Evolutionary conservation across 2,113 vertebrate genomes (phyloP).

Genomic region (Tenebrosternarchus preto): DNA sequence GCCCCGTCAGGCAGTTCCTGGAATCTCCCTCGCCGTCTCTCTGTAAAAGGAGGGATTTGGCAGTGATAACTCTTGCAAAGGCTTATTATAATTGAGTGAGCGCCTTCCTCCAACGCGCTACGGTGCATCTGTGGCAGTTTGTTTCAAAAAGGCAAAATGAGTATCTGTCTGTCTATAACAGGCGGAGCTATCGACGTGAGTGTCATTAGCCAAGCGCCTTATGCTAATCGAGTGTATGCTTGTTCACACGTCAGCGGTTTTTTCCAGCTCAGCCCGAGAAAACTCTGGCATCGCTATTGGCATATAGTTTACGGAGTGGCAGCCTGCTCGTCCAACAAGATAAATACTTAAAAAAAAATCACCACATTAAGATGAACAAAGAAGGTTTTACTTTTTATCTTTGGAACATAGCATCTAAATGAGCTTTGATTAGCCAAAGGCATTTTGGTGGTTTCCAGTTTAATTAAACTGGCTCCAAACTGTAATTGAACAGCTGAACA

Average conservation of each 20-base stretch:
- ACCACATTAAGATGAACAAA: constrained; percentile 40
- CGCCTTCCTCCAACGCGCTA: not conserved
- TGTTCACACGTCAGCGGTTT: constrained; percentile 59
- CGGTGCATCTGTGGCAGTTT: constrained; percentile 56
- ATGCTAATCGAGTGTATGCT: constrained; percentile 60
- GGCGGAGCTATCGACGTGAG: constrained; percentile 33
- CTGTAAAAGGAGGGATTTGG: not conserved
- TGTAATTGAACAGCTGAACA: constrained; percentile 39
- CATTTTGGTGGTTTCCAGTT: constrained; percentile 20
- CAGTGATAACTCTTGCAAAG: not conserved
- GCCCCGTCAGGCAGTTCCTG: not conserved
- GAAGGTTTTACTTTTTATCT: constrained; percentile 26
- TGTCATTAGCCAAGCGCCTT: constrained; percentile 51
- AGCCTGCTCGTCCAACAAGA: constrained; percentile 17
- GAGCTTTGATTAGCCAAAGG: constrained; percentile 7
- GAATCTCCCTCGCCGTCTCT: not conserved
- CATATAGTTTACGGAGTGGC: constrained; percentile 5
- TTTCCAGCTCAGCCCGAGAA: constrained; percentile 9
- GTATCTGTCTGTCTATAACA: constrained; percentile 40
- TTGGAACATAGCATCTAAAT: constrained; percentile 16
- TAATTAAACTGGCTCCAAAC: constrained; percentile 43
- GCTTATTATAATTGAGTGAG: constrained; percentile 27
- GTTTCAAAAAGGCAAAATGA: constrained; percentile 47
- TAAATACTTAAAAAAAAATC: constrained; percentile 21
- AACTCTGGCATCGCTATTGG: constrained; percentile 22